Conservation (phyloP, 2,113 vertebrate genomes). For the Cyphomyrus plagiostoma region DNA sequence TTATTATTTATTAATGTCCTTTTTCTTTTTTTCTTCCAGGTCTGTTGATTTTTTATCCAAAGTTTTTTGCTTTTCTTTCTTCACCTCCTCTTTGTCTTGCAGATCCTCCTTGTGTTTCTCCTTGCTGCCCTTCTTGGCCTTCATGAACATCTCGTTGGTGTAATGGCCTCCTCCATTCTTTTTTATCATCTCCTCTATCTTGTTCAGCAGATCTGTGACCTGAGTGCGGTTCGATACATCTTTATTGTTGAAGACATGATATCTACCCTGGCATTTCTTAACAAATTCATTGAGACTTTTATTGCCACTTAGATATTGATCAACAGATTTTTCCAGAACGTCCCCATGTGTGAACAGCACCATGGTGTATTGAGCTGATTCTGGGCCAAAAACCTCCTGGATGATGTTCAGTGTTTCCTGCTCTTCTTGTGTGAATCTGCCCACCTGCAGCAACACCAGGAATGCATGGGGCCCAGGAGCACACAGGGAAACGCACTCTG, state of each 20-base stretch:
- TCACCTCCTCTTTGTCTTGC: background rate
- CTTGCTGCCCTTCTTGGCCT: background rate
- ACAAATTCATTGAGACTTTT: constrained; percentile 22
- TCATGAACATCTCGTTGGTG: constrained; percentile 25
- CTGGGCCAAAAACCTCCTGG: constrained; percentile 26
- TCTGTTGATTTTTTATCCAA: background rate
- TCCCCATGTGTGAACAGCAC: constrained; percentile 35
- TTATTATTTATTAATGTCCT: too few species aligned
- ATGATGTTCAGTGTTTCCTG: background rate
- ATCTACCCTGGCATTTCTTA: background rate
- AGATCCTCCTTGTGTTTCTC: background rate
- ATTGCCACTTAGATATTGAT: background rate
- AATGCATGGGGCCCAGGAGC: constrained; percentile 36
- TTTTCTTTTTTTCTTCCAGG: background rate
- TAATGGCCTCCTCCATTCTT: constrained; percentile 24
- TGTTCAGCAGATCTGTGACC: constrained; percentile 33
- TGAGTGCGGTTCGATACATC: constrained; percentile 2
- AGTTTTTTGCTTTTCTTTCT: background rate
- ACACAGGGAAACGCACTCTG: constrained; percentile 27
- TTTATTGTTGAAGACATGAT: constrained; percentile 28
- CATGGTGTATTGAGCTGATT: constrained; percentile 23
- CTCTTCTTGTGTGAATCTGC: constrained; percentile 23
- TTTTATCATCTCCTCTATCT: constrained; percentile 29
- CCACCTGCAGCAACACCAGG: constrained; percentile 29
- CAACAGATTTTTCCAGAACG: background rate